Evolutionary conservation across 1,140 invertebrate genomes (phyloP), one percentile per base, ranked within the genome.

Genomic region (Eciton burchellii): DNA sequence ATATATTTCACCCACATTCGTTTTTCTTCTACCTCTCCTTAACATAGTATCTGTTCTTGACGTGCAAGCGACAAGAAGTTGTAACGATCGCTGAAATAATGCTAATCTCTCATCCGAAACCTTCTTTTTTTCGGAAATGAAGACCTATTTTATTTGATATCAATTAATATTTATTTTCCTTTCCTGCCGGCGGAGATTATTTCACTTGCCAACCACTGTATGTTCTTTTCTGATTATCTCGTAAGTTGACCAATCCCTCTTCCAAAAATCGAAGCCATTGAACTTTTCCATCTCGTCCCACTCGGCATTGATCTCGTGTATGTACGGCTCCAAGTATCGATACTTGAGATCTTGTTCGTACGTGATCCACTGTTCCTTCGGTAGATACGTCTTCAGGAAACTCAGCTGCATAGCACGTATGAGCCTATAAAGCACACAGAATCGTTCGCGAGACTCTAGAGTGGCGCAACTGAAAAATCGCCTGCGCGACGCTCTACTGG

Each of bases 311-410:
- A 89, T 77, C 11, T 89, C 88, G 0, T 77, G 0, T 3, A 89
- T 16, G 11, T 87, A 87, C 1, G 54, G 41, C 0, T 2, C 0
- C 5, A 89, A 59, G 6, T 89, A 89, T 62, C 88, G 82, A 47
- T 89, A 87, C 14, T 70, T 49, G 6, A 71, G 5, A 59, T 89
- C 88, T 47, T 89, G 63, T 45, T 89, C 88, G 47, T 29, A 89
- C 14, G 88, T 89, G 62, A 87, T 56, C 88, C 88, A 89, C 63
- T 89, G 73, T 11, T 89, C 83, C n/a, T 47, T 29, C 0, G 88
- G 88, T 29, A 89, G 49, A 45, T 60, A 9, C n/a, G 35, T 81
- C 43, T 82, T 85, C 49, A 89, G 21, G 9, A 70, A 62, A 66
- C 60, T 59, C 68, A 87, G 47, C 14, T 89, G 88, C 0, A 16